Base-by-base conservation (phyloP, 1,140 invertebrate species). In the Dolichoris vasculosae region DNA sequence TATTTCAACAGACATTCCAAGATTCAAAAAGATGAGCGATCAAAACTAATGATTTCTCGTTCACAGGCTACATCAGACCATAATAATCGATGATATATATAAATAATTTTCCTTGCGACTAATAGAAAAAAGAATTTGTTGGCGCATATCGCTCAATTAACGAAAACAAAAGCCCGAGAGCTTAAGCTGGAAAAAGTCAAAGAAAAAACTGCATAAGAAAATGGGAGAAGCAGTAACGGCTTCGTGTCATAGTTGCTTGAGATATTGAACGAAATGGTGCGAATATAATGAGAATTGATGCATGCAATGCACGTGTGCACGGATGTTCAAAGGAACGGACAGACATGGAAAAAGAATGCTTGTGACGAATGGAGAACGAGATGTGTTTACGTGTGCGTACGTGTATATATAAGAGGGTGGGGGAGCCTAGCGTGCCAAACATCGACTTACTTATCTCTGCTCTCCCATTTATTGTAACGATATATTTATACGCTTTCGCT, bases 281-380 rank as follows among this genome's bases (percentile, higher is more conserved):
- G 35, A 71, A 40, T 40, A 32, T 1, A 38, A 4, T 43, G 73
- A 35, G 32, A 15, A 35, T 26, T 2, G 35, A 32, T n/a, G 73
- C 73, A 75, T 6, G 48, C 32, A 40, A 73, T 43, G 23, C 69
- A 73, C 69, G 69, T 73, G 69, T 30, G n/a, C 64, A 30, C 63
- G 63, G 38, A 69, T 46, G n/a, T 26, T 17, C 79, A 59, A 7
- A 20, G 26, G 69, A 15, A 80, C 23, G 67, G 48, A 75, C 26
- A 63, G 67, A 83, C n/a, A 76, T 82, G 69, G 81, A 82, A 75
- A 82, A 75, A 82, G 81, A 82, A 75, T 82, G 69, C 48, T 9
- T 0, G 64, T 20, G 40, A 55, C 46, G 46, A 15, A 26, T 23
- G 55, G 38, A 8, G 26, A 32, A 0, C 23, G 73, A 48, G 26